Conservation (phyloP, 2,888 invertebrate genomes). For the Polyommatus iphigenia region DNA sequence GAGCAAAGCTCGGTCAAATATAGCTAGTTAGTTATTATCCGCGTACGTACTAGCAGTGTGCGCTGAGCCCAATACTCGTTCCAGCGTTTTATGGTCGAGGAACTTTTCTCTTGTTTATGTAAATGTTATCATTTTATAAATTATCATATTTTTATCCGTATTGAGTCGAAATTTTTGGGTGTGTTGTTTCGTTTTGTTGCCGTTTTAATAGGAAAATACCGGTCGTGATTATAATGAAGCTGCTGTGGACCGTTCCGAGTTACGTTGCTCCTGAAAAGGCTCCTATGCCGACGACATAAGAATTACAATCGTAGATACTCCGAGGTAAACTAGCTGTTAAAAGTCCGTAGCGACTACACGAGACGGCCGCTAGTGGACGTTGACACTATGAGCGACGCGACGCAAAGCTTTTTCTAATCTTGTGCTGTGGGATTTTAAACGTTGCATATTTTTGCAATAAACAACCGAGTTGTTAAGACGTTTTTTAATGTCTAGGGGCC, state of each 20-base stretch:
- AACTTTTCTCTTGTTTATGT: constrained; percentile 27
- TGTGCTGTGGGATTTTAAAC: too few relatives aligned
- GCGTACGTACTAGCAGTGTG: background rate
- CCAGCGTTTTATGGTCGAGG: constrained; percentile 6
- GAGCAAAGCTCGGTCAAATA: too few relatives aligned
- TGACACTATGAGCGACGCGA: too few relatives aligned
- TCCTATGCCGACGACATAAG: background rate
- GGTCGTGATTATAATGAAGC: background rate
- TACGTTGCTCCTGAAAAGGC: background rate
- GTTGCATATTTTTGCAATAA: too few relatives aligned
- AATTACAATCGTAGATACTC: background rate
- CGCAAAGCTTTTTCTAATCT: too few relatives aligned
- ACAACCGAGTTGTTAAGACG: too few relatives aligned
- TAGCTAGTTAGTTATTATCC: background rate
- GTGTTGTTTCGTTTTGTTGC: constrained; percentile 1
- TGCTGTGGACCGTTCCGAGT: background rate
- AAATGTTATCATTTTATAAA: constrained; percentile 22
- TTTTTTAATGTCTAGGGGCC: too few relatives aligned
- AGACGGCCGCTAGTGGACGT: too few relatives aligned
- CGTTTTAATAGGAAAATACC: background rate
- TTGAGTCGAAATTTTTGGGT: background rate
- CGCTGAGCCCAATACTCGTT: background rate
- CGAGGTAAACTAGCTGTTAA: background rate
- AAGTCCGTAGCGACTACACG: too few relatives aligned
- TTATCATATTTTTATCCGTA: background rate